A percentile compares a stretch with the other conserved stretches of the same genome.
phyloP scores from a whole-genome alignment of 2,797 vertebrate genomes.

The Enteromius radiatus region DNA sequence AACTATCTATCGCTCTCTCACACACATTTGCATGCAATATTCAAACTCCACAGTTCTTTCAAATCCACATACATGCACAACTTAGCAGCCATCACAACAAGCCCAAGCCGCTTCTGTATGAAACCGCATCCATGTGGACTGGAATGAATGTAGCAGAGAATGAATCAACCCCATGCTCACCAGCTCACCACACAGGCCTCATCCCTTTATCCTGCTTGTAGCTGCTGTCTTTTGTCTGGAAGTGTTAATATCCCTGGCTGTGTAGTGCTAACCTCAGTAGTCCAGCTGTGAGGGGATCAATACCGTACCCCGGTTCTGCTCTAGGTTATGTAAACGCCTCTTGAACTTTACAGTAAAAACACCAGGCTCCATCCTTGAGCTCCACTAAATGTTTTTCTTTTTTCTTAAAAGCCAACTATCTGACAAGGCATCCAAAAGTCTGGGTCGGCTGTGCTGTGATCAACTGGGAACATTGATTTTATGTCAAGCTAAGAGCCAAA shows the following conservation, averaged over 20 bases:
- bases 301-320: constrained; percentile 45
- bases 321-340: constrained; percentile 53
- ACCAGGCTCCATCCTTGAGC: constrained; percentile 32
- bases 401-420: constrained; percentile 40
- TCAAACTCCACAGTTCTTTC: constrained; percentile 23
- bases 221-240: constrained; percentile 57
- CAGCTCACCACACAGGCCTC: constrained; percentile 41
- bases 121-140: constrained; percentile 46
- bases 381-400: constrained; percentile 49
- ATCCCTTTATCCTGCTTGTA: constrained; percentile 46
- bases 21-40: constrained; percentile 29
- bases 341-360: constrained; percentile 34
- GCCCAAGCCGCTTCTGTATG: constrained; percentile 47
- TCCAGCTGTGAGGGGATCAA: constrained; percentile 54
- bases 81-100: constrained; percentile 34
- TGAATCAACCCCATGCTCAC: constrained; percentile 39
- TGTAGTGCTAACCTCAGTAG: constrained; percentile 46
- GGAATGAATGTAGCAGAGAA: constrained; percentile 42
- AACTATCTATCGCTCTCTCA: constrained; percentile 25
- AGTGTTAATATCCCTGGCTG: constrained; percentile 56
- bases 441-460: constrained; percentile 32
- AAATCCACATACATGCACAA: constrained; percentile 30
- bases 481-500: constrained; percentile 57
- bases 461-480: constrained; percentile 57
- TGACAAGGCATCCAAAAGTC: constrained; percentile 41